A percentile compares a stretch with the other conserved stretches of the same genome.
phyloP scores from a whole-genome alignment of 2,113 vertebrate species.

The Cairina moschata region DNA sequence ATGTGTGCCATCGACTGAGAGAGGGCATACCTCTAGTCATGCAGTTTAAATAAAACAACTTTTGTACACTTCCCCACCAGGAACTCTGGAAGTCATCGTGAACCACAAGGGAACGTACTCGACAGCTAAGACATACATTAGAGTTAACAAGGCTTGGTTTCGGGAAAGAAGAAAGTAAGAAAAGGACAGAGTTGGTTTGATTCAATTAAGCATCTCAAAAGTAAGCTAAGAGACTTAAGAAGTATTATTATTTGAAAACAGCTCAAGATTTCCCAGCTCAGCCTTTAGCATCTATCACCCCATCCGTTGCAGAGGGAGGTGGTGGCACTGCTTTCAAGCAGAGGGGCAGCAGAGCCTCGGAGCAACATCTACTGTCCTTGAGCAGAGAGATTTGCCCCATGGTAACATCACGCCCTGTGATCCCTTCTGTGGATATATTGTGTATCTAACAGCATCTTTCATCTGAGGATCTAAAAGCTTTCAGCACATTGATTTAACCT shows the following conservation, averaged over 20 bases:
- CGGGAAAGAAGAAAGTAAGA: not conserved
- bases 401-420: not conserved
- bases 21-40: not conserved
- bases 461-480: not conserved
- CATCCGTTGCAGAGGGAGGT: too few relatives aligned
- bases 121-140: not conserved
- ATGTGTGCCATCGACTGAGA: not conserved
- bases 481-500: conserved; percentile 19
- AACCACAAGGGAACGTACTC: conserved; percentile 3
- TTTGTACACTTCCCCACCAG: not conserved
- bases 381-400: not conserved
- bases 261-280: not conserved
- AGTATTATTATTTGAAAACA: not conserved
- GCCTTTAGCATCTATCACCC: not conserved
- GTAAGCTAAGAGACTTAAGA: not conserved
- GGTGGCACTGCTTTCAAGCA: not conserved
- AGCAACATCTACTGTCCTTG: not conserved
- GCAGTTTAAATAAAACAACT: not conserved
- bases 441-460: not conserved
- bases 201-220: not conserved
- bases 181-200: not conserved
- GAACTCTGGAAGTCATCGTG: conserved; percentile 37
- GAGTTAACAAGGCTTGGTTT: conserved; percentile 10
- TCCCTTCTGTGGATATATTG: not conserved
- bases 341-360: not conserved